Percentiles rank a stretch among this genome's conserved stretches.
Conservation (phyloP, 2,113 vertebrate genomes). For the Dicaeum eximium region DNA sequence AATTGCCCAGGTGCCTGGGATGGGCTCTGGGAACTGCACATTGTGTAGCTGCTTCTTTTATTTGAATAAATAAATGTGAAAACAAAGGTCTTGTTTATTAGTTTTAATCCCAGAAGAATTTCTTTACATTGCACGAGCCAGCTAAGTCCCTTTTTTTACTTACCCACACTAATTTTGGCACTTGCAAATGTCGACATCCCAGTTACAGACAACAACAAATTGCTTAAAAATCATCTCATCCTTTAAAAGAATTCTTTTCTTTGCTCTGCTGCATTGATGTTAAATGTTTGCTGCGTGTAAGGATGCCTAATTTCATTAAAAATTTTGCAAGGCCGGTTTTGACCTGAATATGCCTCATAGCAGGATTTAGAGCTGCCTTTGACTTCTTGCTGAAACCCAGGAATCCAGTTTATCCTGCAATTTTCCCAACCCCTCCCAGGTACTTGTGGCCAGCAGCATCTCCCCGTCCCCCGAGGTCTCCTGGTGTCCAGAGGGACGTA, state of each 20-base stretch:
- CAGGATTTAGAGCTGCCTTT: not conserved
- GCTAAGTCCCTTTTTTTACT: not conserved
- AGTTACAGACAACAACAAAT: not conserved
- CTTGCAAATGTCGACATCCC: not conserved
- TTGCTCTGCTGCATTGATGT: not conserved
- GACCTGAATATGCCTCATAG: not conserved
- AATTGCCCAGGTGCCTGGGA: not conserved
- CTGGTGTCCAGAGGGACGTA: not conserved
- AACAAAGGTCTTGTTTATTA: not conserved
- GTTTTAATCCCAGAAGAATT: not conserved
- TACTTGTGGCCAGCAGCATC: not conserved
- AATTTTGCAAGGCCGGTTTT: not conserved
- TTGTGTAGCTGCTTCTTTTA: not conserved
- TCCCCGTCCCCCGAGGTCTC: rapidly evolving
- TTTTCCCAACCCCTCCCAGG: not conserved
- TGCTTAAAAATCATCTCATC: not conserved
- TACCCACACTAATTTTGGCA: not conserved
- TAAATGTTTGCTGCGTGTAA: rapidly evolving
- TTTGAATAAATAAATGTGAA: not conserved
- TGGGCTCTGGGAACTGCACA: not conserved
- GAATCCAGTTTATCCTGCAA: not conserved
- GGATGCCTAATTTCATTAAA: not conserved
- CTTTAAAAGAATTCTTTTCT: not conserved
- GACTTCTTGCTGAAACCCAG: not conserved
- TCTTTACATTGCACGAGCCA: not conserved